Conservation (phyloP, 1,140 invertebrate genomes). For the Neuroterus valhalla region DNA sequence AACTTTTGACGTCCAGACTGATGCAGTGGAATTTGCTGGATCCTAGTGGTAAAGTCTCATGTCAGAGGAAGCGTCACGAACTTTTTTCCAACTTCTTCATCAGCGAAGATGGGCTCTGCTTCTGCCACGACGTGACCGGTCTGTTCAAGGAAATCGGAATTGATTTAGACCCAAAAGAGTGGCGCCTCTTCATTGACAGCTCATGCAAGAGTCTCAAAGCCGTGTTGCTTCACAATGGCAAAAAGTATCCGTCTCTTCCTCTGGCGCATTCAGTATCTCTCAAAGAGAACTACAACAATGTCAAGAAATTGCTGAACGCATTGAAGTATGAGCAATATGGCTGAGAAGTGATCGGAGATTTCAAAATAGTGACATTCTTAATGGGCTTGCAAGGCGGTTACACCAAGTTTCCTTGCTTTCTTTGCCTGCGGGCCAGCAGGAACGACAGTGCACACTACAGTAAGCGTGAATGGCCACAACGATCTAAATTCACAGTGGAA, state of each 20-base stretch:
- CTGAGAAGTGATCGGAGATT: slow-evolving; percentile 63
- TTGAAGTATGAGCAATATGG: slow-evolving; percentile 62
- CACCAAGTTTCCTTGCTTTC: slow-evolving; percentile 69
- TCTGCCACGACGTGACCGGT: slow-evolving; percentile 29
- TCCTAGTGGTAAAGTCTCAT: background rate
- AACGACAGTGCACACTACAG: slow-evolving; percentile 58
- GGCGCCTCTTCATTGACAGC: slow-evolving; percentile 55
- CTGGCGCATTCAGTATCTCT: slow-evolving; percentile 44
- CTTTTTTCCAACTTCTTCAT: slow-evolving; percentile 17
- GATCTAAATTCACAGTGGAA: slow-evolving; percentile 54
- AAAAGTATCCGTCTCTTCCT: slow-evolving; percentile 51
- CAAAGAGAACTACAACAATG: slow-evolving; percentile 53
- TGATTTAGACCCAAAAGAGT: slow-evolving; percentile 36
- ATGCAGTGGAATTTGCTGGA: slow-evolving; percentile 34
- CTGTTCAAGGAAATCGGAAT: slow-evolving; percentile 34
- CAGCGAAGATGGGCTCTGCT: slow-evolving; percentile 17
- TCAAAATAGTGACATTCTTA: slow-evolving; percentile 65
- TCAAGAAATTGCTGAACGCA: slow-evolving; percentile 50
- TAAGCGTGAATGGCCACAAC: slow-evolving; percentile 55
- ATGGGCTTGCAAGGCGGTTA: slow-evolving; percentile 68
- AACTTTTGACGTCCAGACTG: slow-evolving; percentile 33
- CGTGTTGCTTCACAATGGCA: slow-evolving; percentile 53
- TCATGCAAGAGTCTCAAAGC: slow-evolving; percentile 47
- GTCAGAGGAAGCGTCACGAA: slow-evolving; percentile 19
- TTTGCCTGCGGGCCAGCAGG: slow-evolving; percentile 72